Base-by-base conservation (phyloP, 2,113 vertebrate species). In the Ammodytes marinus region DNA sequence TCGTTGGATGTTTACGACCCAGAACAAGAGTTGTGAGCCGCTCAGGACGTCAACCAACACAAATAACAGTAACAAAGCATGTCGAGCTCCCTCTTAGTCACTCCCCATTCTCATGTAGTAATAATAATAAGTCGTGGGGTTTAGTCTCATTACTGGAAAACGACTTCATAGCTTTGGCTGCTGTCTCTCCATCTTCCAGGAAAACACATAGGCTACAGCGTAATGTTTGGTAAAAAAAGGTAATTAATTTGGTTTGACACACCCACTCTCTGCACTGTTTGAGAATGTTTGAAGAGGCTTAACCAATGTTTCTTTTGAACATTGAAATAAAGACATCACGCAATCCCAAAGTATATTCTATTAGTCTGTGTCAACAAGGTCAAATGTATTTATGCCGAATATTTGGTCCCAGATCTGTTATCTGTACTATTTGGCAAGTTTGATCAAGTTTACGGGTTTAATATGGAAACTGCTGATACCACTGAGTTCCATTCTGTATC, bases 121-220 rank as follows among this genome's bases (percentile, higher is more conserved):
- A 46, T 6, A 14, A 40, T 10, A 39, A n/a, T 13, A 6, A 42
- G 70, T 42, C 65, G 8, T 53, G 45, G 15, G 45, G 59, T 64
- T 43, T 11, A 45, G 59, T 74, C 58, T 11, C n/a, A 35, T 74
- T 43, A 65, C 50, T 45, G 60, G 72, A 46, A 65, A 27, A 65
- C 8, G 50, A 40, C 15, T 5, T 1, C 6, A 14, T 55, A 54
- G 10, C 60, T n/a, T 35, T 74, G 60, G 73, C 52, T 47, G 42
- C 60, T 5, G 40, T n/a, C 60, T 35, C 49, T 27, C 58, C n/a
- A 8, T 75, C 60, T 65, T 75, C 73, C 60, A 75, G 61, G 61
- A 65, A 65, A 55, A 65, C 60, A 3, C 49, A 35, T n/a, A 27
- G 27, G 27, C 27, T 27, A 9, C 39, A 37, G 40, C 2, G 1